These are phyloP conservation scores for Catocala fraxini DNA, from an alignment of 2,888 invertebrate species.

Conservation along the genomic window DNA sequence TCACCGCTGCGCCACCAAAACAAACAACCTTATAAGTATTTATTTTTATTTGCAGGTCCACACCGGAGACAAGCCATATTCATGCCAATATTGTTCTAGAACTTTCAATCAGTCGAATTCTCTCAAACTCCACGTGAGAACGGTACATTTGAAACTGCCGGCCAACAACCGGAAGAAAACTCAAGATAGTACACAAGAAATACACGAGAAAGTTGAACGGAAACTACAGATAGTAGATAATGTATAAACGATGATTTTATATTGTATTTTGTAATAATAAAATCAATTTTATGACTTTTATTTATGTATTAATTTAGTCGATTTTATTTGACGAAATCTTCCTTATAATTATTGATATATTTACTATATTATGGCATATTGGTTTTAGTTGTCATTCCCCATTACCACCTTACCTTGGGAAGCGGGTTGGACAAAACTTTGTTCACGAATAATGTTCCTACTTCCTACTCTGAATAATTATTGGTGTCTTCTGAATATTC, in stretches of 20 bases:
- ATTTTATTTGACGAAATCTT: background rate
- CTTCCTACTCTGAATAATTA: too few species aligned
- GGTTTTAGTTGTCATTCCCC: too few species aligned
- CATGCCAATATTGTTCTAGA: conserved; percentile 71
- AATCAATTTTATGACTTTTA: background rate
- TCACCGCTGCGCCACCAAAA: too few species aligned
- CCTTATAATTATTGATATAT: too few species aligned
- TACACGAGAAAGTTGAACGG: conserved; percentile 9
- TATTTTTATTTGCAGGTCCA: conserved; percentile 63
- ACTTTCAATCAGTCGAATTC: conserved; percentile 78
- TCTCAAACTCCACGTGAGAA: conserved; percentile 68
- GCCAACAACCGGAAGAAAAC: conserved; percentile 43
- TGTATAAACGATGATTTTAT: background rate
- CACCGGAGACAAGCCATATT: conserved; percentile 76
- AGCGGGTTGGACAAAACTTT: too few species aligned
- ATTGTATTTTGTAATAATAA: background rate
- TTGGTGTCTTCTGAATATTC: too few species aligned
- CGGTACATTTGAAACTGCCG: conserved; percentile 71
- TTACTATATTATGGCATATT: too few species aligned
- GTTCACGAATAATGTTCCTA: too few species aligned
- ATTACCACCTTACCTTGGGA: too few species aligned
- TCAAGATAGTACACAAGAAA: conserved; percentile 1
- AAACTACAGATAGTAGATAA: conserved; percentile 23
- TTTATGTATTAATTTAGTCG: background rate
- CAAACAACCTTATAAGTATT: background rate